A percentile compares a stretch with the other conserved stretches of the same genome.
Evolutionary conservation across 53 echinoderm and acorn worm genomes (phyloP).

Genomic region (Crossaster papposus): DNA sequence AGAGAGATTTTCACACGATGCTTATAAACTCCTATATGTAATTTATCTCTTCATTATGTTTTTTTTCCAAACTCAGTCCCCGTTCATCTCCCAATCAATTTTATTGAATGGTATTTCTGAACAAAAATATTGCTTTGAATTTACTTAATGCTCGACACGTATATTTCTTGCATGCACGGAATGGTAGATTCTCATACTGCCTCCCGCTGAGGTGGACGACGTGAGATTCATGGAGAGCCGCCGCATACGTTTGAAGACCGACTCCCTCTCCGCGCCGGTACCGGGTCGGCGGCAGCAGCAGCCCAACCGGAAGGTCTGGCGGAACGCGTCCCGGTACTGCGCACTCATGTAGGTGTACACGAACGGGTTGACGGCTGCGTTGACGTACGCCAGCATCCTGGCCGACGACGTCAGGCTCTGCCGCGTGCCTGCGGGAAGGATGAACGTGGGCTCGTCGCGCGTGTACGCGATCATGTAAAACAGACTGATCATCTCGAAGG

Average conservation of each 20-base stretch:
- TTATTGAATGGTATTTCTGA: no score
- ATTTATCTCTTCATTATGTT: no score
- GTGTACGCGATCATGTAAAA: conserved; percentile 33
- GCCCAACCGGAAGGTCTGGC: conserved; percentile 21
- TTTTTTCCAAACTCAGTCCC: no score
- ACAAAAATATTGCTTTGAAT: no score
- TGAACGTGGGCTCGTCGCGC: background rate
- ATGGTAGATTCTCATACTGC: conserved; percentile 17
- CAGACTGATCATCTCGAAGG: conserved; percentile 32
- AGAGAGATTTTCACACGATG: no score
- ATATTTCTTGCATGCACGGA: background rate
- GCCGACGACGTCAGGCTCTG: conserved; percentile 29
- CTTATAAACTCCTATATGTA: no score
- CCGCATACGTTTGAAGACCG: conserved; percentile 22
- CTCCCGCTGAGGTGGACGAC: conserved; percentile 27
- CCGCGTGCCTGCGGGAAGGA: conserved; percentile 11
- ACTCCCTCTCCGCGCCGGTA: background rate
- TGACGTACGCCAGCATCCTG: conserved; percentile 20
- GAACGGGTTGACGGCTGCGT: conserved; percentile 40
- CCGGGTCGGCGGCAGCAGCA: conserved; percentile 6
- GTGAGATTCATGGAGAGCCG: conserved; percentile 18
- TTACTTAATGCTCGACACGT: background rate
- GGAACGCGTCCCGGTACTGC: conserved; percentile 36
- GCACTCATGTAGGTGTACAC: conserved; percentile 44
- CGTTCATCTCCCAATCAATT: no score